A percentile compares a stretch with the other conserved stretches of the same genome.
These are phyloP conservation scores for Malthinus flaveolus DNA, from an alignment of 2,888 invertebrate species.

Conservation along the genomic window DNA sequence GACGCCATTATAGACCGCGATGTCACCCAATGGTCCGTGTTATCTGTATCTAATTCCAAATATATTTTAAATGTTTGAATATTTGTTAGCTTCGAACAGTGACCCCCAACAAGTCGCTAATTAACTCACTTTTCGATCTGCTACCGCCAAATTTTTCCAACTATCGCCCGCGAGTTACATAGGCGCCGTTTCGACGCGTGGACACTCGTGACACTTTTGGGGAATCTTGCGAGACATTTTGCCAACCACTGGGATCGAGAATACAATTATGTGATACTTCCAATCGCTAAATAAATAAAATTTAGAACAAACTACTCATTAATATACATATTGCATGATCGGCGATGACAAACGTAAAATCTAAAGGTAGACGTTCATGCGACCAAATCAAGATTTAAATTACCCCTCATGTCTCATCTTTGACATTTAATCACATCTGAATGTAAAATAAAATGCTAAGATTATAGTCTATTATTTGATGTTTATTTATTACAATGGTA, in stretches of 20 bases:
- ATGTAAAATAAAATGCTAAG: constrained; percentile 22
- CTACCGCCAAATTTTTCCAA: not conserved
- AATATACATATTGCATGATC: constrained; percentile 42
- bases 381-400: constrained; percentile 31
- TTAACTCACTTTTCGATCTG: not conserved
- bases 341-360: constrained; percentile 34
- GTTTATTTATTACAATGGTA: constrained; percentile 15
- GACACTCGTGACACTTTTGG: no score
- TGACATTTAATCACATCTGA: constrained; percentile 31
- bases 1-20: constrained; percentile 47
- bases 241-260: constrained; percentile 10
- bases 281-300: constrained; percentile 33
- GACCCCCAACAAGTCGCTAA: constrained; percentile 10
- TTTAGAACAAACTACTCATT: constrained; percentile 38
- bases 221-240: not conserved
- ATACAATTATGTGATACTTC: constrained; percentile 8
- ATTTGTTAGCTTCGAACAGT: constrained; percentile 16
- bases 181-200: no score
- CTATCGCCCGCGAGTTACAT: no score
- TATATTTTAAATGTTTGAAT: constrained; percentile 31
- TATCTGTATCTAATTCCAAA: constrained; percentile 41
- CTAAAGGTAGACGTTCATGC: constrained; percentile 28
- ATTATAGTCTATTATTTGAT: constrained; percentile 24
- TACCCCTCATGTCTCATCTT: constrained; percentile 31
- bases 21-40: constrained; percentile 46